These are phyloP conservation scores for Saccostrea echinata DNA, from an alignment of 1,140 invertebrate genomes.

Conservation along the genomic window DNA sequence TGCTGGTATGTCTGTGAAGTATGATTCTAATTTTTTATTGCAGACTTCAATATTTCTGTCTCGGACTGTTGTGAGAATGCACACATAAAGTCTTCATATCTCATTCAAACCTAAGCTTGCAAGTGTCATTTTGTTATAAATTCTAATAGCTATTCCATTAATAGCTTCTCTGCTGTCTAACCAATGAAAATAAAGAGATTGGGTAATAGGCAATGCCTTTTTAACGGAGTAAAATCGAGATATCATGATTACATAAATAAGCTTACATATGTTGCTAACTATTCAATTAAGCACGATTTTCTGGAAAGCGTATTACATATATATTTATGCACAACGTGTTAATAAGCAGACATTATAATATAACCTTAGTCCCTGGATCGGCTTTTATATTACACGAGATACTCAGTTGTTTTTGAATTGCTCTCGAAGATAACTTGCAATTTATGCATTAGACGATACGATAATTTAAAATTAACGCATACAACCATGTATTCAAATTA, in stretches of 20 bases:
- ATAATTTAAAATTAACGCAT: neutral
- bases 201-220: too few species aligned
- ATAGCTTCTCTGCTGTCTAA: too few species aligned
- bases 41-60: neutral
- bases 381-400: neutral
- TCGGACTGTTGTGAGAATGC: neutral
- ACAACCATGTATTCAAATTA: neutral
- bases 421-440: neutral
- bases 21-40: neutral
- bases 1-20: neutral
- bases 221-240: too few species aligned
- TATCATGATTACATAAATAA: too few species aligned
- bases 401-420: neutral
- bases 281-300: neutral
- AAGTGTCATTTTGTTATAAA: too few species aligned
- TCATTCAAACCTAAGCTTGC: too few species aligned
- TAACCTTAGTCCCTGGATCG: too few species aligned
- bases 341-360: too few species aligned
- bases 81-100: neutral
- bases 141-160: too few species aligned
- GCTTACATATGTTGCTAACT: neutral
- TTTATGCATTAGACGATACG: neutral
- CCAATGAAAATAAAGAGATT: too few species aligned
- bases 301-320: neutral
- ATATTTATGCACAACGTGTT: neutral